A percentile compares a stretch with the other conserved stretches of the same genome.
Conservation (phyloP, 2,888 invertebrate species). For the Heliconius sara region DNA sequence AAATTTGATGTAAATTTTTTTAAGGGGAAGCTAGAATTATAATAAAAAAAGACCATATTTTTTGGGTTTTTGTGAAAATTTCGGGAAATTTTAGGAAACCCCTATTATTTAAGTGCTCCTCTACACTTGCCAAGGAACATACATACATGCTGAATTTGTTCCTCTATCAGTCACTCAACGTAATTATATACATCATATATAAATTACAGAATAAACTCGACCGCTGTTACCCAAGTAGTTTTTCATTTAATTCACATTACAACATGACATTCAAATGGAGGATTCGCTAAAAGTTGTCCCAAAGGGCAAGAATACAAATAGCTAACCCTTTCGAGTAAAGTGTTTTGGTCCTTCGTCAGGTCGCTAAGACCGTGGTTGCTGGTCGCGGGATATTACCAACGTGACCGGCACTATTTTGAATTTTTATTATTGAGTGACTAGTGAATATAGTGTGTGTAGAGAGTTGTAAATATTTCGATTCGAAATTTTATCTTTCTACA, state of each 20-base stretch:
- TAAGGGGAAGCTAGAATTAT: no score
- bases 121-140: not conserved
- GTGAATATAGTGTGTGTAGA: not conserved
- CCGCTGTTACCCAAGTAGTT: not conserved
- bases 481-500: not conserved
- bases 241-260: not conserved
- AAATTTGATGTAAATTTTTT: no score
- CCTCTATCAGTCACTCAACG: not conserved
- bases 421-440: slow-evolving; percentile 17
- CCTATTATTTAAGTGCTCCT: not conserved
- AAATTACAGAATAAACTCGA: not conserved
- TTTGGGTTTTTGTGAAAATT: no score
- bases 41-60: no score
- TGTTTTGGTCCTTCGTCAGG: slow-evolving; percentile 34
- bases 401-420: slow-evolving; percentile 25
- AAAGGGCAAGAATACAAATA: slow-evolving; percentile 27
- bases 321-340: slow-evolving; percentile 18
- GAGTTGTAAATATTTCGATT: not conserved
- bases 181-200: not conserved
- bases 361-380: slow-evolving; percentile 17
- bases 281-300: slow-evolving; percentile 5
- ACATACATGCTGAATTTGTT: not conserved
- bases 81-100: no score
- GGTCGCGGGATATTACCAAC: slow-evolving; percentile 17
- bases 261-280: not conserved